phyloP scores from a whole-genome alignment of 2,888 invertebrate species.

The Campoletis raptor region DNA sequence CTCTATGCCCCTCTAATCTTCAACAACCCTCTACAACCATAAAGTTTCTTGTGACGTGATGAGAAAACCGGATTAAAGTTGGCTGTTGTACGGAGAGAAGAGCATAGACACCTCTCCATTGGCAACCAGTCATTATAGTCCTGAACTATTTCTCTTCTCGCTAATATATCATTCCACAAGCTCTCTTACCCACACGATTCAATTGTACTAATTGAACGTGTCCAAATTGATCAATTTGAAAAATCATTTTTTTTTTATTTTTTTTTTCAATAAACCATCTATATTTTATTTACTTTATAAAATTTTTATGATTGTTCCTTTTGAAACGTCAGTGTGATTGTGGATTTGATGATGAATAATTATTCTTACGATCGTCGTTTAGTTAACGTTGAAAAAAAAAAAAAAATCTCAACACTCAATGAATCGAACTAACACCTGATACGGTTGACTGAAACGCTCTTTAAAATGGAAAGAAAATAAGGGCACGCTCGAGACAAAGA shows the following conservation, averaged over 20 bases:
- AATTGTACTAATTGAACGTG: neutral
- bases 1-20: neutral
- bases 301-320: neutral
- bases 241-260: no score
- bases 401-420: neutral
- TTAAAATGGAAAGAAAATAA: neutral
- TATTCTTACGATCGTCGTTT: neutral
- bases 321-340: neutral
- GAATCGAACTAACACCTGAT: neutral
- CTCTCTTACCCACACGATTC: neutral
- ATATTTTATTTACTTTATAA: neutral
- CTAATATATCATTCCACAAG: neutral
- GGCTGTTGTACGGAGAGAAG: neutral
- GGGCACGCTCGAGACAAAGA: constrained; percentile 5
- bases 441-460: neutral
- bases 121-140: neutral
- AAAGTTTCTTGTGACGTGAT: constrained; percentile 59
- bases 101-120: neutral
- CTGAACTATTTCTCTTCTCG: constrained; percentile 4
- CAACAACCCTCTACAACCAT: constrained; percentile 43
- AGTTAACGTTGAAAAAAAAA: neutral
- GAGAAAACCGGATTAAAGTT: constrained; percentile 49
- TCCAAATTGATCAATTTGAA: neutral
- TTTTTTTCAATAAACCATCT: neutral
- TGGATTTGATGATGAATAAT: neutral